phyloP scores from a whole-genome alignment of 2,888 invertebrate genomes.

The Stenichneumon culpator region DNA sequence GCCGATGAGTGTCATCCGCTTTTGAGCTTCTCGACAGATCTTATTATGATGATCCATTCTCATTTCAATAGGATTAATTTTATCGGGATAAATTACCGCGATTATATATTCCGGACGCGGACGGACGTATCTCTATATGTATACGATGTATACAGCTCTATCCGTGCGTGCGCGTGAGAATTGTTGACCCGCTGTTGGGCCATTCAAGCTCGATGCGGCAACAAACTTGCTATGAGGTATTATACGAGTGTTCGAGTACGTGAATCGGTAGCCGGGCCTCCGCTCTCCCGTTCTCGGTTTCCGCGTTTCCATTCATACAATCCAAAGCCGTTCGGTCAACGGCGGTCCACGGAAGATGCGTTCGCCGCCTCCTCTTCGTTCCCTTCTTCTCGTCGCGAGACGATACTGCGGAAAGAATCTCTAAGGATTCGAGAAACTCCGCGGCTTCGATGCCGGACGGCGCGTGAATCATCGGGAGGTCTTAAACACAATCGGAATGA shows the following conservation, averaged over 20 bases:
- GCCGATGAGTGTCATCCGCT: slow-evolving; percentile 1
- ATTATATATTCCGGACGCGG: not conserved
- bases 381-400: not conserved
- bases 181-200: slow-evolving; percentile 19
- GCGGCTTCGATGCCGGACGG: too few relatives aligned
- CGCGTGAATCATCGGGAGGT: slow-evolving; percentile 30
- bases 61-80: slow-evolving; percentile 32
- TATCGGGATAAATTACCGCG: slow-evolving; percentile 17
- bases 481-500: slow-evolving; percentile 43
- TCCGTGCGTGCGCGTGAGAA: not conserved
- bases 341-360: slow-evolving; percentile 72
- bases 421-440: slow-evolving; percentile 2
- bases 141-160: not conserved
- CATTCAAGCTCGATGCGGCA: slow-evolving; percentile 26
- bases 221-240: slow-evolving; percentile 28
- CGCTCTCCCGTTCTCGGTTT: slow-evolving; percentile 35
- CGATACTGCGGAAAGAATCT: slow-evolving; percentile 13
- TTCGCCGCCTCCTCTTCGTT: slow-evolving; percentile 60
- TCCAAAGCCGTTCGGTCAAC: slow-evolving; percentile 66
- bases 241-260: slow-evolving; percentile 17
- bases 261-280: slow-evolving; percentile 42
- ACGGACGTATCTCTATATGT: not conserved
- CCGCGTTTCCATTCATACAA: slow-evolving; percentile 71
- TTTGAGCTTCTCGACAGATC: slow-evolving; percentile 31
- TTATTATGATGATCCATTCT: slow-evolving; percentile 39